Base-by-base conservation (phyloP, 2,113 vertebrate species). In the Falco punctatus region DNA sequence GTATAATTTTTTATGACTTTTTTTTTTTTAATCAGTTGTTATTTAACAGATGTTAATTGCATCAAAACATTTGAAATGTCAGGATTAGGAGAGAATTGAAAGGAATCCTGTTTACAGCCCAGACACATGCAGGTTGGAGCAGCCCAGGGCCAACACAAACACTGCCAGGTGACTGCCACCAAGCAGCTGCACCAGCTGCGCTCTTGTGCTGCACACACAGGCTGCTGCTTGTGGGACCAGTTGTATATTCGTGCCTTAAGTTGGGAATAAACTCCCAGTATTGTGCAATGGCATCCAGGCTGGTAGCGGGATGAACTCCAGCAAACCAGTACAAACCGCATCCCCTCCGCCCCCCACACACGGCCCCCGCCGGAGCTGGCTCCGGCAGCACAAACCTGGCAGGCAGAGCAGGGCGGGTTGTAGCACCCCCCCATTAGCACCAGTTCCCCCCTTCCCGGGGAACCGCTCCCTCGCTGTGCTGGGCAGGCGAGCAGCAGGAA, bases 381-480 rank as follows among this genome's bases (percentile, higher is more conserved):
- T 38, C 51, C 27, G 46, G 27, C 73, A 87, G 77, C 48, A 57
- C 33, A 33, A 70, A 55, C 49, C 32, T 6, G 42, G 15, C 38
- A 49, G 38, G 33, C 44, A 49, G 44, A 66, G 19, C 23, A 71
- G 33, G 6, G 33, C 4, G 26, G 21, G 22, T 3, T 13, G 51
- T 1, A 9, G 81, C 18, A 21, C 22, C 5, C 66, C 65, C 70
- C 86, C 22, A 0, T 15, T 2, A 4, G 73, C 73, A 19, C 44
- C 10, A 0, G 14, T 80, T 40, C 8, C 27, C 26, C 33, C 20
- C 17, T 30, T 33, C 8, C 35, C 6, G 38, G 27, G 72, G 22
- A 77, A 12, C 4, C 19, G 52, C 7, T 49, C 44, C 6, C 58
- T 19, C 8, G 1, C 17, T 8, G n/a, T 32, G 1, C 18, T 0